phyloP scores from a whole-genome alignment of 2,888 invertebrate genomes.

The Hydrotaea diabolus region DNA sequence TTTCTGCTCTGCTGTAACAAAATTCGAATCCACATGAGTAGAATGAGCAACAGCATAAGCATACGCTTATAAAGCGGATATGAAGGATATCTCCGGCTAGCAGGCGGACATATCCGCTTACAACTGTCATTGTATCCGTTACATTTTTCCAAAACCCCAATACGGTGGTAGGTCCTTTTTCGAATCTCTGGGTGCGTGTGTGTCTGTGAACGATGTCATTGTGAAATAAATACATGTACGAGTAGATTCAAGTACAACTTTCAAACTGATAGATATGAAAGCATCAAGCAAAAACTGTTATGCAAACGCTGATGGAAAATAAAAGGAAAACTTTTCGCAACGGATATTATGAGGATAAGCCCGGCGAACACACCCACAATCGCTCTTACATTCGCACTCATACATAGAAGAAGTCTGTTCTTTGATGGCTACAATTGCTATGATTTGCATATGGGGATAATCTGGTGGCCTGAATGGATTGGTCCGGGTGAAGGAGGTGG shows the following conservation, averaged over 20 bases:
- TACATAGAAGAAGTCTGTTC: background rate
- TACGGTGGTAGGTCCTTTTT: conserved; percentile 37
- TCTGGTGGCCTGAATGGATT: background rate
- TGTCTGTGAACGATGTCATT: background rate
- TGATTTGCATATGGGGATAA: conserved; percentile 47
- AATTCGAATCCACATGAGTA: background rate
- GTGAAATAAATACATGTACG: background rate
- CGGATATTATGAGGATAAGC: conserved; percentile 72
- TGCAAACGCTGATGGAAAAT: conserved; percentile 24
- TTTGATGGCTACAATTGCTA: conserved; percentile 37
- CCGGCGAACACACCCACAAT: conserved; percentile 10
- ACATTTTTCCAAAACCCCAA: conserved; percentile 66
- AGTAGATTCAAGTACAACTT: background rate
- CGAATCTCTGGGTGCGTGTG: background rate
- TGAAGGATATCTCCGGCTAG: conserved; percentile 80
- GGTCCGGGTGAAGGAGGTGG: background rate
- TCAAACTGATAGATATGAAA: conserved; percentile 68
- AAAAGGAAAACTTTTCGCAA: conserved; percentile 57
- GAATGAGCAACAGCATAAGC: conserved; percentile 12
- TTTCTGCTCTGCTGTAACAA: background rate
- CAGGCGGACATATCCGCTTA: conserved; percentile 80
- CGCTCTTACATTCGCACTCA: background rate
- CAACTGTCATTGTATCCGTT: conserved; percentile 69
- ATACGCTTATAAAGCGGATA: conserved; percentile 73
- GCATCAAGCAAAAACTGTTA: conserved; percentile 56